phyloP scores from a whole-genome alignment of 2,888 invertebrate species.

The Tetheella fluctuosa region DNA sequence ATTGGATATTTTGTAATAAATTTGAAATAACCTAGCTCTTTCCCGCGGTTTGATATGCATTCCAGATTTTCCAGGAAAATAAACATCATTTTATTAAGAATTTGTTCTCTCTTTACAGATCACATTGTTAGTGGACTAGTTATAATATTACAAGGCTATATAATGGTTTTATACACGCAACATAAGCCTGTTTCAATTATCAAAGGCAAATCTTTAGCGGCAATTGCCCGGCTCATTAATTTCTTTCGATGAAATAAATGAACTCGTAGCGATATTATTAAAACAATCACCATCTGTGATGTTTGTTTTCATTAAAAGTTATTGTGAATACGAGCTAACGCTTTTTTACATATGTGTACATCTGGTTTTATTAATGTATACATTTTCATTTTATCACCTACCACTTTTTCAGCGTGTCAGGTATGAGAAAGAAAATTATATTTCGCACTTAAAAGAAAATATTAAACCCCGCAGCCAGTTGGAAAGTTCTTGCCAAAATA shows the following conservation, averaged over 20 bases:
- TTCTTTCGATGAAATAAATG: not conserved
- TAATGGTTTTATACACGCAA: not conserved
- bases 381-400: too few relatives aligned
- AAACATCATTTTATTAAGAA: too few relatives aligned
- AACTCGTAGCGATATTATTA: not conserved
- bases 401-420: not conserved
- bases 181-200: not conserved
- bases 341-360: not conserved
- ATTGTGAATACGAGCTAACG: not conserved
- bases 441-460: not conserved
- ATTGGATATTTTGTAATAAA: not conserved
- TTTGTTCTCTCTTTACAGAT: too few relatives aligned
- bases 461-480: not conserved
- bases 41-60: too few relatives aligned
- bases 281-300: conserved; percentile 1
- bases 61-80: too few relatives aligned
- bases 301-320: not conserved
- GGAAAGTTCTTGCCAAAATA: not conserved
- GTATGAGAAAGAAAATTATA: not conserved
- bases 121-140: not conserved
- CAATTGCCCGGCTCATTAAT: conserved; percentile 4
- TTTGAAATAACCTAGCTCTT: not conserved
- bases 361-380: not conserved
- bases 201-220: not conserved
- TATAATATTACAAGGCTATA: not conserved